These are phyloP conservation scores for Anomalospiza imberbis DNA, from an alignment of 2,797 vertebrate species.

Conservation along the genomic window DNA sequence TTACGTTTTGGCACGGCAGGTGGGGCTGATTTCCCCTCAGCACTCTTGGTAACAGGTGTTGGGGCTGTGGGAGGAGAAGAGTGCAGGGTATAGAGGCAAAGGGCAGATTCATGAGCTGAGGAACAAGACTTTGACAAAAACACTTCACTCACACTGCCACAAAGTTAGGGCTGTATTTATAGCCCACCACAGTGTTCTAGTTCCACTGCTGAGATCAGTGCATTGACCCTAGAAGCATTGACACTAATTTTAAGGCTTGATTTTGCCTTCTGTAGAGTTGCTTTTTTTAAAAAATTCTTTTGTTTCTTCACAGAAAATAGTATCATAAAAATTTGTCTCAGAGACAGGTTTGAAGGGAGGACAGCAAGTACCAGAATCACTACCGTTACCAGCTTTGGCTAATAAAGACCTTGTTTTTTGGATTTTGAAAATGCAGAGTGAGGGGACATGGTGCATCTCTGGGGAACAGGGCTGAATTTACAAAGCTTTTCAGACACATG, in stretches of 20 bases:
- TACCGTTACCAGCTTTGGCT: neutral
- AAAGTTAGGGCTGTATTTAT: neutral
- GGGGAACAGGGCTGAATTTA: neutral
- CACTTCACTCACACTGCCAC: neutral
- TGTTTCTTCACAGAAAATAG: neutral
- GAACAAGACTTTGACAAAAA: neutral
- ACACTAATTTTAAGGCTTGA: neutral
- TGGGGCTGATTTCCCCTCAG: neutral
- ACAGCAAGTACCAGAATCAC: neutral
- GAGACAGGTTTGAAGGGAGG: neutral
- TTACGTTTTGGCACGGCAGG: neutral
- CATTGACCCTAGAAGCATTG: neutral
- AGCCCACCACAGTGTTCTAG: neutral
- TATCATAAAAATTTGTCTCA: neutral
- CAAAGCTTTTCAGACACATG: neutral
- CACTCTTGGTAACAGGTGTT: fast-evolving
- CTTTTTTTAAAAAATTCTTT: neutral
- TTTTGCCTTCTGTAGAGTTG: neutral
- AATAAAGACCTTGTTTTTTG: neutral
- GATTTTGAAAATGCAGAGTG: neutral
- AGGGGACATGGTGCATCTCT: neutral
- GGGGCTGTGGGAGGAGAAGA: neutral
- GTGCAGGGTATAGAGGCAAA: fast-evolving
- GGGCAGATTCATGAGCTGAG: neutral
- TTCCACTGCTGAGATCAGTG: neutral